These are phyloP conservation scores for Erpornis zantholeuca DNA, from an alignment of 2,113 vertebrate species.

Conservation along the genomic window DNA sequence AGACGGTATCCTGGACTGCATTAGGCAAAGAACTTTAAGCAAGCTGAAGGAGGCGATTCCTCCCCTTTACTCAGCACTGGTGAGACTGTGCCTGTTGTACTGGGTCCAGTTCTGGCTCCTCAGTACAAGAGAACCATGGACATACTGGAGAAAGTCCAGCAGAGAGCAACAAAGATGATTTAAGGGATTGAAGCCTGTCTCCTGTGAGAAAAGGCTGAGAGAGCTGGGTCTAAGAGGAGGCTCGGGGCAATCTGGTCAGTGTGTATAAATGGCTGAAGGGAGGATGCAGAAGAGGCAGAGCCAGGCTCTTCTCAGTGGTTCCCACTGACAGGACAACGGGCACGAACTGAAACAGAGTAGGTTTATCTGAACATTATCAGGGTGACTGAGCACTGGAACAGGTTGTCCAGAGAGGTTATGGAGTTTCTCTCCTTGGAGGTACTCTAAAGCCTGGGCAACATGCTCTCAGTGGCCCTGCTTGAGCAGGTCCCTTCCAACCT, in stretches of 20 bases:
- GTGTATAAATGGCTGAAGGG: no score
- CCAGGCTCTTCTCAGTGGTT: no score
- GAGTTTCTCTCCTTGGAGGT: not conserved
- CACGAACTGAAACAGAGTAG: not conserved
- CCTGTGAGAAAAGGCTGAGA: no score
- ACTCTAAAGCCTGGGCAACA: not conserved
- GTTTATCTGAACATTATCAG: not conserved
- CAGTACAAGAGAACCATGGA: not conserved
- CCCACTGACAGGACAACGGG: rapidly evolving
- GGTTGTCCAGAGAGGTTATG: not conserved
- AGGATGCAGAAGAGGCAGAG: no score
- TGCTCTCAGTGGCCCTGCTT: not conserved
- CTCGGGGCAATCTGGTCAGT: no score
- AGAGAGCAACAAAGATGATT: not conserved
- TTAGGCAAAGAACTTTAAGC: not conserved
- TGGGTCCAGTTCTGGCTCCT: not conserved
- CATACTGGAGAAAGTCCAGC: not conserved
- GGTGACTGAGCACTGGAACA: not conserved
- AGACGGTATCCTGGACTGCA: not conserved
- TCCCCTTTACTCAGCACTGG: not conserved
- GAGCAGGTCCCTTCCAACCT: not conserved
- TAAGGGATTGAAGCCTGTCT: not conserved
- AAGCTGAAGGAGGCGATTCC: not conserved
- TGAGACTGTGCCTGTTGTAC: not conserved
- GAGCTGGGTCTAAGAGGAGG: no score